These are phyloP conservation scores for Meloidogyne floridensis DNA, from an alignment of 1,140 invertebrate species.

Conservation along the genomic window DNA sequence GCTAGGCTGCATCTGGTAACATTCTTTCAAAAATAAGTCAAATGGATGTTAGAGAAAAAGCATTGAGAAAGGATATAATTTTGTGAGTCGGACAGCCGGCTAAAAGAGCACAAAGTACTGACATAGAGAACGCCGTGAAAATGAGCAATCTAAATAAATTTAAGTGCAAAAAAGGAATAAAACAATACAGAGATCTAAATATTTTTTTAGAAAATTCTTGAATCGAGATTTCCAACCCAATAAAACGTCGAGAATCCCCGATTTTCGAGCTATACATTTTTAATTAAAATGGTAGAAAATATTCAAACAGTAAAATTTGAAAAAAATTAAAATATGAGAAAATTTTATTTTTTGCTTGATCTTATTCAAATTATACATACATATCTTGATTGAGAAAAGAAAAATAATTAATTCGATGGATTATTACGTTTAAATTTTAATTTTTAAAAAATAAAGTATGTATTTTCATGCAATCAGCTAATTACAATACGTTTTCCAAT, in stretches of 20 bases:
- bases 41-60: not conserved
- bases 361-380: too few relatives aligned
- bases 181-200: not conserved
- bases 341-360: too few relatives aligned
- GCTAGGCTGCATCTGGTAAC: not conserved
- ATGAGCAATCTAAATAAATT: not conserved
- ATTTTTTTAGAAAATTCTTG: too few relatives aligned
- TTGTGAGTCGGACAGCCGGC: not conserved
- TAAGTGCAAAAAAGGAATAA: not conserved
- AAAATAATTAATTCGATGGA: too few relatives aligned
- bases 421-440: not conserved
- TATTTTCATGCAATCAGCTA: not conserved
- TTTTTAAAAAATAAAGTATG: not conserved
- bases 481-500: constrained; percentile 39
- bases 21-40: not conserved
- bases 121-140: not conserved
- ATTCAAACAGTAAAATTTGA: too few relatives aligned
- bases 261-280: too few relatives aligned
- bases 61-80: not conserved
- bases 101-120: not conserved
- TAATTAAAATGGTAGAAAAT: too few relatives aligned
- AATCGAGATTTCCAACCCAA: too few relatives aligned
- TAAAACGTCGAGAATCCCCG: too few relatives aligned
- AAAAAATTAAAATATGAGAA: too few relatives aligned
- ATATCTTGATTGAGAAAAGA: too few relatives aligned